Base-by-base conservation (phyloP, 2,888 invertebrate species). In the Drosophila kanekoi region DNA sequence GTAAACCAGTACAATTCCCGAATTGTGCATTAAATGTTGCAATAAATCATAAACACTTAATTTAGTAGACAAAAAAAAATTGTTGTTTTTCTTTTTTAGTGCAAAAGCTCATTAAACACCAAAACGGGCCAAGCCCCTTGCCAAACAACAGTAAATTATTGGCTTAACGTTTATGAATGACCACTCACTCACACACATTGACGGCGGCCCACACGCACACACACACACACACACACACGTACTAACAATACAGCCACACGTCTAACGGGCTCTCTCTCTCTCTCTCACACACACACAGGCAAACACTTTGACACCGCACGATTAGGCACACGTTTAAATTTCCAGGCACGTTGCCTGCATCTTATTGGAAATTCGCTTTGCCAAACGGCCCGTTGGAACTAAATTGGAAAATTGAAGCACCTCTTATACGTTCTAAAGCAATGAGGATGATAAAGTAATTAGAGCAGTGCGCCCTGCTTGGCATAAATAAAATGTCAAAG, bases 331-430 rank as follows among this genome's bases (percentile, higher is more conserved):
- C 67, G 72, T 60, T 87, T 87, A 62, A 61, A 52, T 81, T 83
- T 83, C 83, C 69, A 83, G 72, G 70, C 83, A 83, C 83, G 83
- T 83, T 84, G 85, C 45, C 37, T 76, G 79, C 76, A 63, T 71
- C 64, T 73, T 81, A 87, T 87, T 73, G 82, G 85, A 87, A 83
- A 70, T 79, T 81, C 72, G 75, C 67, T 65, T 68, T 72, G 72
- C 37, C 38, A 32, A 33, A 33, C 65, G 84, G 71, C 63, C 44
- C 6, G 35, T 57, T 70, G 32, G 68, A 58, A 74, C 70, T 69
- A 84, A 87, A 87, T 87, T 83, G 85, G 74, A 76, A 87, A 81
- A 68, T 81, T 73, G 76, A 78, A 87, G 87, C 76, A 79, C 71
- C 71, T 76, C 69, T 72, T 59, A 64, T 41, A 47, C 45, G 23